Evolutionary conservation across 2,888 invertebrate species (phyloP).

Genomic region (Unio pictorum): DNA sequence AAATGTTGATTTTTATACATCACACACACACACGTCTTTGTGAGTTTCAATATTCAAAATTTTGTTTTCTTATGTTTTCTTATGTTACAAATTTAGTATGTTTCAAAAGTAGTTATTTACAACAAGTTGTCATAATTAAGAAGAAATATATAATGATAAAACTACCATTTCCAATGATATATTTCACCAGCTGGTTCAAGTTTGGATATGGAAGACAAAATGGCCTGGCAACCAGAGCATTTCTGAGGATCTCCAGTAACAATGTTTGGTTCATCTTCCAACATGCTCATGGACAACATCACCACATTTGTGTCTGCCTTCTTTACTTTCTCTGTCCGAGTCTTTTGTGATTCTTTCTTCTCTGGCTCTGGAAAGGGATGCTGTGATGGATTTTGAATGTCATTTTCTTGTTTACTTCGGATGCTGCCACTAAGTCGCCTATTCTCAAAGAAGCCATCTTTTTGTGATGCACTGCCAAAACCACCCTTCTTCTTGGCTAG

Average conservation of each 20-base stretch:
- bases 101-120: no score
- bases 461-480: no score
- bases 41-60: no score
- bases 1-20: no score
- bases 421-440: no score
- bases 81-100: no score
- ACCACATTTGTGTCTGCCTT: constrained; percentile 58
- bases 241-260: constrained; percentile 57
- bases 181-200: constrained; percentile 35
- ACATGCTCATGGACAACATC: constrained; percentile 47
- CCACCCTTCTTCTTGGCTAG: no score
- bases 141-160: not conserved
- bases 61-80: no score
- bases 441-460: no score
- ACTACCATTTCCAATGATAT: constrained; percentile 52
- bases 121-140: not conserved
- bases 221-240: constrained; percentile 52
- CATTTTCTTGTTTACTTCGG: no score
- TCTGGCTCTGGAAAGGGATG: not conserved
- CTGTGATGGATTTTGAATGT: not conserved
- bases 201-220: constrained; percentile 47
- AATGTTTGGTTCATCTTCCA: constrained; percentile 52
- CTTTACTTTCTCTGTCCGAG: constrained; percentile 21
- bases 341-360: not conserved
- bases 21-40: no score